A percentile compares a stretch with the other conserved stretches of the same genome.
Evolutionary conservation across 1,140 invertebrate genomes (phyloP).

Genomic region (Penaeus vannamei): DNA sequence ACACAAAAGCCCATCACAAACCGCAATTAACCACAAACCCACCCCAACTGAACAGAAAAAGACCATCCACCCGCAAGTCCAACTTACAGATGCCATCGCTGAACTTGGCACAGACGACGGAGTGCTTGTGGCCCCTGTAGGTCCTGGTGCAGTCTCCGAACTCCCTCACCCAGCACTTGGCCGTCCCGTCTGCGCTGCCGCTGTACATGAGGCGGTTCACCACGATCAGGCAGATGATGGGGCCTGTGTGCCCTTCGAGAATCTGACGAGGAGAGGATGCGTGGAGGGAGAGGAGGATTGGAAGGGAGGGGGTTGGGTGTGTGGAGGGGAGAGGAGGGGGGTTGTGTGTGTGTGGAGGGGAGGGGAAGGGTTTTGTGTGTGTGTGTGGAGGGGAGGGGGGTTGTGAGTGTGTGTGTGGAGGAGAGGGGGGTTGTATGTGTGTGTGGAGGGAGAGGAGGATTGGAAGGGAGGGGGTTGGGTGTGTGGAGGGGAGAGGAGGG

Average conservation of each 20-base stretch:
- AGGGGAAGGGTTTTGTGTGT: no score
- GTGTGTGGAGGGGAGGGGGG: no score
- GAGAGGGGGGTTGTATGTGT: conserved; percentile 36
- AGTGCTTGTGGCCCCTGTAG: conserved; percentile 74
- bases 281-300: conserved; percentile 48
- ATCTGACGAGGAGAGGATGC: conserved; percentile 68
- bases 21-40: no score
- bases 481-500: no score
- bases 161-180: conserved; percentile 76
- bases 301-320: no score
- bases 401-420: not conserved
- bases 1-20: no score
- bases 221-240: conserved; percentile 74
- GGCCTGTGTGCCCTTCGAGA: conserved; percentile 74
- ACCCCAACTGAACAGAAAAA: no score
- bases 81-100: conserved; percentile 74
- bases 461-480: no score
- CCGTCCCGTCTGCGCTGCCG: conserved; percentile 75
- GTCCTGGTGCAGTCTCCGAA: conserved; percentile 76
- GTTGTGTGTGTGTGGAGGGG: no score
- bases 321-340: no score
- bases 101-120: conserved; percentile 74
- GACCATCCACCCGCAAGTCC: no score
- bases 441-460: conserved; percentile 64
- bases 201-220: conserved; percentile 75